These are phyloP conservation scores for Adelosebastes latens DNA, from an alignment of 2,797 vertebrate genomes.

Conservation along the genomic window DNA sequence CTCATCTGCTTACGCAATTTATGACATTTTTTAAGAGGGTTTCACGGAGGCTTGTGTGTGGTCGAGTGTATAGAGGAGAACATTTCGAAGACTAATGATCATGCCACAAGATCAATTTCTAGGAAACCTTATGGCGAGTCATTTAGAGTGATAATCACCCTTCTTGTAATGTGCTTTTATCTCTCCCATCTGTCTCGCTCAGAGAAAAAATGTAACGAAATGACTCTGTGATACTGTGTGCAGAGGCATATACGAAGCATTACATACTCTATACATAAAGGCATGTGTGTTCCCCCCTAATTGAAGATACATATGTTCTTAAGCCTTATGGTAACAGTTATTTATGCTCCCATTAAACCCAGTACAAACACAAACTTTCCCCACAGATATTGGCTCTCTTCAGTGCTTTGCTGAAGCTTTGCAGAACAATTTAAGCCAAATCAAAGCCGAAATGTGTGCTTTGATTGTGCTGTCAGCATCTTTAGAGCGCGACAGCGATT, in stretches of 20 bases:
- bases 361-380: neutral
- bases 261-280: neutral
- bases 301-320: neutral
- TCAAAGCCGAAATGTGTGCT: conserved; percentile 42
- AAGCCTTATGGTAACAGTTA: conserved; percentile 12
- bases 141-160: conserved; percentile 68
- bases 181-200: conserved; percentile 55
- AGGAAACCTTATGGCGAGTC: conserved; percentile 69
- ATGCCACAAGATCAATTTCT: conserved; percentile 78
- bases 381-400: conserved; percentile 5
- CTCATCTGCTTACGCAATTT: conserved; percentile 74
- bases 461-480: conserved; percentile 54
- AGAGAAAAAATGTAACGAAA: conserved; percentile 29
- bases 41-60: conserved; percentile 57
- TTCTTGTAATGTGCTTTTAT: conserved; percentile 69
- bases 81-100: conserved; percentile 77
- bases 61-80: conserved; percentile 64
- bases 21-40: conserved; percentile 70
- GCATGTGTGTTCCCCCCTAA: neutral
- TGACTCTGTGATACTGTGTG: neutral
- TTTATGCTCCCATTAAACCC: conserved; percentile 10
- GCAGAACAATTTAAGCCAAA: conserved; percentile 45
- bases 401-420: conserved; percentile 17
- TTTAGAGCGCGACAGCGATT: conserved; percentile 30
- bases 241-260: neutral